Evolutionary conservation across 2,888 invertebrate species (phyloP).

Genomic region (Oithona nana): DNA sequence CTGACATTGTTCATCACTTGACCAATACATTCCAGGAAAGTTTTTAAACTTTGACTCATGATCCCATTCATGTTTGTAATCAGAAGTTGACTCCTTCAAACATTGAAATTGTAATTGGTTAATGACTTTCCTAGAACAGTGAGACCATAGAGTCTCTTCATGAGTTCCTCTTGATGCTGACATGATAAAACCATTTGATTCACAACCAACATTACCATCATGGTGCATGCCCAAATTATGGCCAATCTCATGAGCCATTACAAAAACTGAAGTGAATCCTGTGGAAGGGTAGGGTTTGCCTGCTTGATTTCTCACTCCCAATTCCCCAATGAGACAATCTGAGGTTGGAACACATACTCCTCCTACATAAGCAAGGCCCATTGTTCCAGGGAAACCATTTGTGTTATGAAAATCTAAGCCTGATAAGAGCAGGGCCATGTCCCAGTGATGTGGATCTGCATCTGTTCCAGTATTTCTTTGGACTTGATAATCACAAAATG

Average conservation of each 20-base stretch:
- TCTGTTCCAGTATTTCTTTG: conserved; percentile 40
- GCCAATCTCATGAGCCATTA: conserved; percentile 63
- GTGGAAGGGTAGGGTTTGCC: conserved; percentile 62
- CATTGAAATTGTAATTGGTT: conserved; percentile 29
- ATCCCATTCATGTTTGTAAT: conserved; percentile 33
- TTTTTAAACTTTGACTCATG: conserved; percentile 40
- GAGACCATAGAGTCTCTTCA: conserved; percentile 34
- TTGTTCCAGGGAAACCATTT: conserved; percentile 39
- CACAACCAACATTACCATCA: conserved; percentile 42
- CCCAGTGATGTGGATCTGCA: conserved; percentile 42
- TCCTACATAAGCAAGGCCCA: conserved; percentile 35
- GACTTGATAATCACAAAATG: conserved; percentile 51
- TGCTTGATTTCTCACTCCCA: conserved; percentile 48
- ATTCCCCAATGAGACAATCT: conserved; percentile 55
- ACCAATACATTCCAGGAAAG: conserved; percentile 49
- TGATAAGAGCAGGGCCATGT: conserved; percentile 54
- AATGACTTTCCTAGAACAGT: neutral
- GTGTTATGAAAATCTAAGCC: conserved; percentile 52
- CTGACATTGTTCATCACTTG: conserved; percentile 54
- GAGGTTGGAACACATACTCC: neutral
- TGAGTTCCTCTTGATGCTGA: conserved; percentile 55
- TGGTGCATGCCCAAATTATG: conserved; percentile 42
- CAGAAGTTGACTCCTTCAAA: conserved; percentile 38
- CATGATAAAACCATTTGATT: conserved; percentile 60
- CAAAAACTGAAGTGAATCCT: conserved; percentile 62